phyloP scores from a whole-genome alignment of 2,113 vertebrate species.

The Orycteropus afer region DNA sequence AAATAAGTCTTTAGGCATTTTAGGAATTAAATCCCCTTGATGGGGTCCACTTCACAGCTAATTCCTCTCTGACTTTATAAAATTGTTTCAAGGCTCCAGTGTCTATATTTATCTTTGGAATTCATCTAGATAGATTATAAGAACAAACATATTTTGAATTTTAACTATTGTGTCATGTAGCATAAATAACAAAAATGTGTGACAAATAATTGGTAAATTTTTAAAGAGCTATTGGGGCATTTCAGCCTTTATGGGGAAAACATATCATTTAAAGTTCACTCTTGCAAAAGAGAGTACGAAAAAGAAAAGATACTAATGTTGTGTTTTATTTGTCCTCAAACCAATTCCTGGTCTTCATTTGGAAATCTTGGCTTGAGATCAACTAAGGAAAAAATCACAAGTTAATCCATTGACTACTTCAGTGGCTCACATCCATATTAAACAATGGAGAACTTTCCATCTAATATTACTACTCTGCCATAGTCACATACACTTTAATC shows the following conservation, averaged over 20 bases:
- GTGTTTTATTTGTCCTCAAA: not conserved
- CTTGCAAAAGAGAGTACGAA: not conserved
- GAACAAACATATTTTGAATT: not conserved
- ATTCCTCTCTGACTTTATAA: not conserved
- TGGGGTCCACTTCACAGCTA: not conserved
- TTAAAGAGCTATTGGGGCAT: not conserved
- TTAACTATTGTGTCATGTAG: not conserved
- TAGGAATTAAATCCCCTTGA: not conserved
- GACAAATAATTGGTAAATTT: not conserved
- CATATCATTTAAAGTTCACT: not conserved
- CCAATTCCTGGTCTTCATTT: not conserved
- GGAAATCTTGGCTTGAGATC: conserved; percentile 18
- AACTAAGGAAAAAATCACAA: conserved; percentile 6
- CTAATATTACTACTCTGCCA: not conserved
- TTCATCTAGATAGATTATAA: not conserved
- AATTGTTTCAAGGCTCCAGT: not conserved
- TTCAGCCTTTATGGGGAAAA: not conserved
- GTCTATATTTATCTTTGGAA: not conserved
- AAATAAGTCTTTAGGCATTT: not conserved
- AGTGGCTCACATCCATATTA: not conserved
- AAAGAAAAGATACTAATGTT: not conserved
- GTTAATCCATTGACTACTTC: conserved; percentile 8
- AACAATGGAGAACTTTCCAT: not conserved
- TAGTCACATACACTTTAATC: not conserved
- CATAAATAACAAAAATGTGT: not conserved